Evolutionary conservation across 2,888 invertebrate genomes (phyloP).

Genomic region (Nemotelus nigrinus): DNA sequence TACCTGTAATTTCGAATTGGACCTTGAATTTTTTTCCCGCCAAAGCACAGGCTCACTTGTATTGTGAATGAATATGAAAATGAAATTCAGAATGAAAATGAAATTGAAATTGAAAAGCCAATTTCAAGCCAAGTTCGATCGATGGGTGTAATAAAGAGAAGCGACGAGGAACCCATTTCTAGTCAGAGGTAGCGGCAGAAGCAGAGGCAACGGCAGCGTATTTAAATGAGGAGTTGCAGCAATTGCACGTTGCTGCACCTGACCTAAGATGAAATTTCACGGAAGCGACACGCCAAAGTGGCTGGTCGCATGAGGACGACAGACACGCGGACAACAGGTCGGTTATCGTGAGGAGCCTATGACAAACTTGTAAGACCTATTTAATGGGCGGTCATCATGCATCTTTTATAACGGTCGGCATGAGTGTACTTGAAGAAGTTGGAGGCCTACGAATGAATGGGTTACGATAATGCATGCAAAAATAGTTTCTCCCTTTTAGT

Average conservation of each 20-base stretch:
- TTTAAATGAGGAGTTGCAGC: background rate
- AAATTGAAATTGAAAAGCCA: constrained; percentile 9
- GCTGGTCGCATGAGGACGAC: background rate
- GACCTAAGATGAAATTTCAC: constrained; percentile 25
- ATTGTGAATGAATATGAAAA: constrained; percentile 30
- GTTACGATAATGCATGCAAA: constrained; percentile 15
- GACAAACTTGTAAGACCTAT: constrained; percentile 26
- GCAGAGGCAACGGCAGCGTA: background rate
- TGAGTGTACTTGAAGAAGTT: constrained; percentile 31
- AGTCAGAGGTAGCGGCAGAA: background rate
- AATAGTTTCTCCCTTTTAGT: background rate
- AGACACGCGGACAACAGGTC: constrained; percentile 32
- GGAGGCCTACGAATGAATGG: constrained; percentile 33
- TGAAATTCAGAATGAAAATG: constrained; percentile 1
- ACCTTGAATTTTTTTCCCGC: constrained; percentile 35
- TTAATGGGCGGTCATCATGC: constrained; percentile 50
- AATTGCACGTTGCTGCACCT: constrained; percentile 33
- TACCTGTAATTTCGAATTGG: constrained; percentile 37
- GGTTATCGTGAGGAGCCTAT: background rate
- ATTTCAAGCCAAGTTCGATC: constrained; percentile 23
- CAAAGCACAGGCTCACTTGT: constrained; percentile 33
- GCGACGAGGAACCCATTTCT: background rate
- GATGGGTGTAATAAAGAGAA: constrained; percentile 29
- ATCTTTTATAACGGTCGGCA: constrained; percentile 46
- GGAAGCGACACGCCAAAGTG: background rate